phyloP scores from a whole-genome alignment of 2,113 vertebrate genomes.

The Toxotes chatareus region DNA sequence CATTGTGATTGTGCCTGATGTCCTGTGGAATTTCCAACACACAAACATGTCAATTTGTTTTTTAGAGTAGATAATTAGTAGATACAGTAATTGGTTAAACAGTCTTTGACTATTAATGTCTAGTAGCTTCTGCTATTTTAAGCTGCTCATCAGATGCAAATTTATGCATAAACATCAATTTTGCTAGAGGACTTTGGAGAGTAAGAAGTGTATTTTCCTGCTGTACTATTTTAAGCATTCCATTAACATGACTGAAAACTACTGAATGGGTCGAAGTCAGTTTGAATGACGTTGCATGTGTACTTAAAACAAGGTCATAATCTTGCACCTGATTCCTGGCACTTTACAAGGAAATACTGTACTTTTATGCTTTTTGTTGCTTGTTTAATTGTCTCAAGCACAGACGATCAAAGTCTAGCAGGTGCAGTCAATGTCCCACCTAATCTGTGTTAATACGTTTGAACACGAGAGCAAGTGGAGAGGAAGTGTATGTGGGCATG shows the following conservation, averaged over 20 bases:
- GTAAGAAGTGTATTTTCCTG: slow-evolving; percentile 21
- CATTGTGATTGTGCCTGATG: slow-evolving; percentile 7
- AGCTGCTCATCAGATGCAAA: slow-evolving; percentile 43
- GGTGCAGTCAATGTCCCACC: slow-evolving; percentile 66
- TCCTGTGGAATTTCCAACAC: background rate
- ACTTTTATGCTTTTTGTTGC: slow-evolving; percentile 36
- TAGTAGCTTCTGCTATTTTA: slow-evolving; percentile 23
- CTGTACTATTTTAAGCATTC: slow-evolving; percentile 17
- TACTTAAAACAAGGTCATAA: slow-evolving; percentile 36
- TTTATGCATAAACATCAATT: slow-evolving; percentile 40
- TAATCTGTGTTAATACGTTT: slow-evolving; percentile 71
- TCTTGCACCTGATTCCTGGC: slow-evolving; percentile 24
- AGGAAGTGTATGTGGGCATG: slow-evolving; percentile 30
- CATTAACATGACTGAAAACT: slow-evolving; percentile 34
- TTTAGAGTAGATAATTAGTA: slow-evolving; percentile 18
- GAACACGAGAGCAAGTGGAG: slow-evolving; percentile 52
- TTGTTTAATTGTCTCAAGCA: slow-evolving; percentile 57
- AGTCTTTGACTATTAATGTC: slow-evolving; percentile 14
- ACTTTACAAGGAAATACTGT: slow-evolving; percentile 32
- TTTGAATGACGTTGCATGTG: slow-evolving; percentile 9
- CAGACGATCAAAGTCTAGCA: slow-evolving; percentile 53
- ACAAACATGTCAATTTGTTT: slow-evolving; percentile 23
- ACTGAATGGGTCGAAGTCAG: slow-evolving; percentile 7
- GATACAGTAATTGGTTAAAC: slow-evolving; percentile 31
- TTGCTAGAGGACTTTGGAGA: slow-evolving; percentile 14